Evolutionary conservation across 1,140 invertebrate genomes (phyloP).

Genomic region (Trachelipus rathkii): DNA sequence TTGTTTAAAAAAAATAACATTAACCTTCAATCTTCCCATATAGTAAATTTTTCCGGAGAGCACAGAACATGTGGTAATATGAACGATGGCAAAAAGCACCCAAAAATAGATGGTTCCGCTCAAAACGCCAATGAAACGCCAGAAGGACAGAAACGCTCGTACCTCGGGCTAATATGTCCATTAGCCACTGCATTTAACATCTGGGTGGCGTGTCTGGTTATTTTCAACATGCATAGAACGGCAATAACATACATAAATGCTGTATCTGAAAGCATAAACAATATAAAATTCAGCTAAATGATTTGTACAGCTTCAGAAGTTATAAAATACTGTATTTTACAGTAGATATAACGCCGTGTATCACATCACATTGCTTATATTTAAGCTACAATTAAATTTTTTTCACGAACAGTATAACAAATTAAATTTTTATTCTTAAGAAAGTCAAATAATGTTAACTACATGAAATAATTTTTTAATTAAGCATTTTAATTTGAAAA

Average conservation of each 20-base stretch:
- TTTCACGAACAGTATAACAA: no score
- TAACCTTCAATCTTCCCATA: slow-evolving; percentile 48
- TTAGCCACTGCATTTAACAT: slow-evolving; percentile 83
- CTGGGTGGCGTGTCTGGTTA: slow-evolving; percentile 86
- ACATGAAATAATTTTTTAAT: no score
- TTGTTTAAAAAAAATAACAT: slow-evolving; percentile 46
- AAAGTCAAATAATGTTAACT: no score
- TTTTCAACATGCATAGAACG: slow-evolving; percentile 79
- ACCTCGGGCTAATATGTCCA: slow-evolving; percentile 73
- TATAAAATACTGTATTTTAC: no score
- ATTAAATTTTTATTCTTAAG: no score
- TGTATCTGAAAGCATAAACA: slow-evolving; percentile 63
- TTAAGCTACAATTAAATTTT: no score
- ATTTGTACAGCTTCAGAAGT: no score
- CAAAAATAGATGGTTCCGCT: slow-evolving; percentile 69
- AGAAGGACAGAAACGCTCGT: slow-evolving; percentile 71
- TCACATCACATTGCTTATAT: no score
- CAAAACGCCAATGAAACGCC: slow-evolving; percentile 76
- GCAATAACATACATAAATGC: slow-evolving; percentile 90
- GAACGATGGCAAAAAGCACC: slow-evolving; percentile 68
- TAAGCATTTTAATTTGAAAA: no score
- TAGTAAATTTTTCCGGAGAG: slow-evolving; percentile 81
- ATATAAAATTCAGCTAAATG: no score
- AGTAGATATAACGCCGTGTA: no score
- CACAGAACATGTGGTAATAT: slow-evolving; percentile 65